phyloP scores from a whole-genome alignment of 2,797 vertebrate genomes.

The Brachyalestes nurse region DNA sequence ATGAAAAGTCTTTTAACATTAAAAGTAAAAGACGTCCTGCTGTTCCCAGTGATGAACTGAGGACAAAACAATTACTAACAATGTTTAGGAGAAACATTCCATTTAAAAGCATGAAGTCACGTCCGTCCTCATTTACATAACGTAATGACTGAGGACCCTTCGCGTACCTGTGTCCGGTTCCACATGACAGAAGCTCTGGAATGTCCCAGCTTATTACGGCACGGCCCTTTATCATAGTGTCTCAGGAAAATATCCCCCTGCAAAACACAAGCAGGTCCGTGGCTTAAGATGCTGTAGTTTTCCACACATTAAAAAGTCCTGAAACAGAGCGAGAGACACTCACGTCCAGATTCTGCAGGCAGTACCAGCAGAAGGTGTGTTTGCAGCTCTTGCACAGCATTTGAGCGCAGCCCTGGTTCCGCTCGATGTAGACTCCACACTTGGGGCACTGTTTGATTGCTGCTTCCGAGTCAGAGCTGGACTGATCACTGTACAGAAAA shows the following conservation, averaged over 20 bases:
- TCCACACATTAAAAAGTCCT: background rate
- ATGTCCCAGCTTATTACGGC: slow-evolving; percentile 96
- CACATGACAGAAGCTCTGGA: slow-evolving; percentile 96
- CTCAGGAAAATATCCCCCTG: slow-evolving; percentile 97
- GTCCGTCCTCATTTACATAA: too few relatives aligned
- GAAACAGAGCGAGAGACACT: slow-evolving; percentile 64
- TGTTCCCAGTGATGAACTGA: too few relatives aligned
- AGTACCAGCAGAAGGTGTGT: slow-evolving; percentile 98
- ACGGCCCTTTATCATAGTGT: slow-evolving; percentile 96
- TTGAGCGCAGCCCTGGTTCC: slow-evolving; percentile 96
- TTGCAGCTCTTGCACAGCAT: slow-evolving; percentile 99
- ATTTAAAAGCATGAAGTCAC: too few relatives aligned
- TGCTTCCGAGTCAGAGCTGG: slow-evolving; percentile 73
- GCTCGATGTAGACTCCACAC: slow-evolving; percentile 92
- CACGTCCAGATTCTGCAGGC: slow-evolving; percentile 94
- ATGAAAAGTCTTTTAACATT: too few relatives aligned
- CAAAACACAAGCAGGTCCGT: slow-evolving; percentile 8
- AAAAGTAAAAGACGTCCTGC: too few relatives aligned
- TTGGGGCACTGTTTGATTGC: slow-evolving; percentile 94
- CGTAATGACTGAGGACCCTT: too few relatives aligned
- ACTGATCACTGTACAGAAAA: slow-evolving; percentile 72
- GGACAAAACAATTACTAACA: too few relatives aligned
- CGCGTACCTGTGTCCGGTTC: slow-evolving; percentile 93
- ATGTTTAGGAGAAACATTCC: too few relatives aligned
- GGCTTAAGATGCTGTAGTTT: background rate